Percentiles rank a stretch among this genome's conserved stretches.
phyloP scores from a whole-genome alignment of 1,140 invertebrate genomes.

The Cherax destructor region DNA sequence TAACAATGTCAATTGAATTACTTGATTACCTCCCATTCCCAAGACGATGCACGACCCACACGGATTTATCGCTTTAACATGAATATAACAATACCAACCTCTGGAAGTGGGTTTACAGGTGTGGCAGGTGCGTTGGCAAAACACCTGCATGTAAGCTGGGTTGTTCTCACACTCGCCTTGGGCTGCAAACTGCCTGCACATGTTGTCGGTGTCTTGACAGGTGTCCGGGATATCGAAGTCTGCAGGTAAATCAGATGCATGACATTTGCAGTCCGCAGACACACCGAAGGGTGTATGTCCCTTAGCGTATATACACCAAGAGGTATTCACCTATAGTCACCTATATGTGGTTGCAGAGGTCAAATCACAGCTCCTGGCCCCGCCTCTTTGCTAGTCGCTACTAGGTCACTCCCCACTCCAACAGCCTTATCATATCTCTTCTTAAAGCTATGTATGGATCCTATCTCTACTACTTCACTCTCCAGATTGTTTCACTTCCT shows the following conservation, averaged over 20 bases:
- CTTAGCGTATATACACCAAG: neutral
- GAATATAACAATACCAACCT: neutral
- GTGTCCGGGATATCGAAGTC: neutral
- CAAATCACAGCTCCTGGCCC: no score
- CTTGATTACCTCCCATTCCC: no score
- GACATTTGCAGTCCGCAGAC: neutral
- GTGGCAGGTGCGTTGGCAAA: neutral
- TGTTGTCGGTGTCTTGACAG: neutral
- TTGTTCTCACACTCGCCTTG: neutral
- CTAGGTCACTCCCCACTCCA: no score
- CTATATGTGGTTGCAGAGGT: neutral
- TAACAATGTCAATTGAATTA: no score
- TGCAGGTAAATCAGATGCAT: neutral
- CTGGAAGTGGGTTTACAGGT: conserved; percentile 11
- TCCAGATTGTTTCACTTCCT: no score
- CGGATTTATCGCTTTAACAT: no score
- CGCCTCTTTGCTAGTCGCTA: no score
- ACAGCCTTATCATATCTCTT: no score
- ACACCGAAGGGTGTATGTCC: neutral
- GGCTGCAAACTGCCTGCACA: neutral
- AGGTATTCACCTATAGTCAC: neutral
- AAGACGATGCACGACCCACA: no score
- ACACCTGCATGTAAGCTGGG: neutral
- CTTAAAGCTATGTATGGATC: no score
- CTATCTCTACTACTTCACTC: no score